phyloP scores from a whole-genome alignment of 2,797 vertebrate species.

The Moxostoma hubbsi region DNA sequence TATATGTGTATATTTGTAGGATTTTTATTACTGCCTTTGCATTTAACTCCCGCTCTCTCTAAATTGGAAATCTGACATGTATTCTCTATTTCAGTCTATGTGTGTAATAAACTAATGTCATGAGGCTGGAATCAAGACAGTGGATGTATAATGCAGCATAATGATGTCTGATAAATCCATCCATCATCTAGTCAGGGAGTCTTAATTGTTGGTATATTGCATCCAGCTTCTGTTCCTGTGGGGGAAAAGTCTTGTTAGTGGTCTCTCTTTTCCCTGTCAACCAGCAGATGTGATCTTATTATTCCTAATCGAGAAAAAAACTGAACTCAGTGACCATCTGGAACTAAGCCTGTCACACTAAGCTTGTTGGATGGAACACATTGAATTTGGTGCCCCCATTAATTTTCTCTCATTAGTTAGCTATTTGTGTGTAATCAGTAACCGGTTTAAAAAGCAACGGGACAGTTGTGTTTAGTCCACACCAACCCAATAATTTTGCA shows the following conservation, averaged over 20 bases:
- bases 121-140: background rate
- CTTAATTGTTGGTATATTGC: conserved; percentile 41
- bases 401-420: conserved; percentile 23
- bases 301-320: conserved; percentile 37
- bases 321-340: conserved; percentile 44
- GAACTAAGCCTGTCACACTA: background rate
- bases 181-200: conserved; percentile 18
- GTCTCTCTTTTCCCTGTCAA: conserved; percentile 9
- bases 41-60: background rate
- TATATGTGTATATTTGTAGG: background rate
- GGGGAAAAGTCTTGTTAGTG: conserved; percentile 21
- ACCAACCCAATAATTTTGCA: background rate
- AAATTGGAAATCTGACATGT: background rate
- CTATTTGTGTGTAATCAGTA: conserved; percentile 21
- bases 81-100: too few relatives aligned
- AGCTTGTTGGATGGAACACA: background rate
- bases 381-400: background rate
- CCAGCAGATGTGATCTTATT: conserved; percentile 50
- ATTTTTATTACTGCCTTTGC: background rate
- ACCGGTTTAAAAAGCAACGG: background rate
- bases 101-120: background rate
- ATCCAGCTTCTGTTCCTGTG: conserved; percentile 26
- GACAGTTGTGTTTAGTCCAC: background rate
- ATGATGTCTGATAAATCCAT: conserved; percentile 10
- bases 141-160: background rate